These are phyloP conservation scores for Seira musarum DNA, from an alignment of 2,888 invertebrate species.

Conservation along the genomic window DNA sequence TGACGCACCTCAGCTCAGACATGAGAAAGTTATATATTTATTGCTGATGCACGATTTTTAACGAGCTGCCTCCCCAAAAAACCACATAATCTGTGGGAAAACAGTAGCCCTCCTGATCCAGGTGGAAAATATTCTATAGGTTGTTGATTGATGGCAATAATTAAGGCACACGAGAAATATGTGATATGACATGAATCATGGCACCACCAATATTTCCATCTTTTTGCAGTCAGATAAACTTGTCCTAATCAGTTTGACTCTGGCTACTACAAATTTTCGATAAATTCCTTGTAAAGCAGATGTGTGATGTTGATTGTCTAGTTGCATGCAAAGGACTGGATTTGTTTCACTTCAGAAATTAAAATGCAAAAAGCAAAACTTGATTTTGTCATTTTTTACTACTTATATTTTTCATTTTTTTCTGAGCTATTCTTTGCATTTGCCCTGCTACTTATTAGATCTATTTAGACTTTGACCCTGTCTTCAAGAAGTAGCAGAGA, in stretches of 20 bases:
- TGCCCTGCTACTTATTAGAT: too few relatives aligned
- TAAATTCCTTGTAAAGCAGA: too few relatives aligned
- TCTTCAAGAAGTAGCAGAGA: constrained; percentile 8
- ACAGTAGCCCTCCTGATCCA: constrained; percentile 6
- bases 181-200: constrained; percentile 34
- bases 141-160: constrained; percentile 21
- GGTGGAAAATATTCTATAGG: constrained; percentile 33
- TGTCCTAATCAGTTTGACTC: too few relatives aligned
- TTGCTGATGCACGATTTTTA: constrained; percentile 63
- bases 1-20: neutral
- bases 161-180: neutral
- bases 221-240: neutral
- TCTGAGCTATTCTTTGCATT: too few relatives aligned
- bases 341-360: too few relatives aligned
- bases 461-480: neutral
- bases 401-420: too few relatives aligned
- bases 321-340: too few relatives aligned
- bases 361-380: too few relatives aligned
- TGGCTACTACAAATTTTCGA: too few relatives aligned
- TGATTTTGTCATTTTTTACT: too few relatives aligned
- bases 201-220: constrained; percentile 28
- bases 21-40: constrained; percentile 17
- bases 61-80: constrained; percentile 32
- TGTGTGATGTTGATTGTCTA: too few relatives aligned
- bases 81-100: too few relatives aligned